These are phyloP conservation scores for Podiceps cristatus DNA, from an alignment of 2,113 vertebrate species.

Conservation along the genomic window DNA sequence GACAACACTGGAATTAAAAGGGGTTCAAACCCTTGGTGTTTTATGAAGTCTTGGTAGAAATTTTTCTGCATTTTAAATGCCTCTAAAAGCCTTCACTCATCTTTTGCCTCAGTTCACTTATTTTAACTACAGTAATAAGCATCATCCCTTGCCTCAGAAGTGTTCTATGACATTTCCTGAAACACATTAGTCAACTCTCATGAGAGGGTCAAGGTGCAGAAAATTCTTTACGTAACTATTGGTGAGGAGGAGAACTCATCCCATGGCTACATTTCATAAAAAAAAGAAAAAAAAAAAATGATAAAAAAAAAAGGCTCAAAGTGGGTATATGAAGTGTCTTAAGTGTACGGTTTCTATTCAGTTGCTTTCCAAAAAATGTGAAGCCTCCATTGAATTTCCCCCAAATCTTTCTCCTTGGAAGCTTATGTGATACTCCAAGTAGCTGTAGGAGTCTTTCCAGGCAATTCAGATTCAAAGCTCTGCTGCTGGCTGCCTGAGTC, in stretches of 20 bases:
- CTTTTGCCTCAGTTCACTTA: constrained; percentile 32
- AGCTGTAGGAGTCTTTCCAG: neutral
- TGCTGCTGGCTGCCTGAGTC: constrained; percentile 17
- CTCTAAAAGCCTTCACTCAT: neutral
- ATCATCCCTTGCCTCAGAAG: constrained; percentile 6
- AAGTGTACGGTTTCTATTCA: neutral
- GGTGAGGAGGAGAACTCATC: neutral
- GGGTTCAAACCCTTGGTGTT: neutral
- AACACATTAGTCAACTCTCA: constrained; percentile 29
- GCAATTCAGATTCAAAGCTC: constrained; percentile 15
- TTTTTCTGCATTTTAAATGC: neutral
- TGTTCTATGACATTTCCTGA: constrained; percentile 18
- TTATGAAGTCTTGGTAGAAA: neutral
- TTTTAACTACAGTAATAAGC: constrained; percentile 29
- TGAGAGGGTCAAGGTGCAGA: constrained; percentile 14
- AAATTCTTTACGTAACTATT: neutral
- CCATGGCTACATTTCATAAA: neutral
- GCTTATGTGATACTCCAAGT: neutral
- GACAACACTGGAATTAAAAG: neutral
- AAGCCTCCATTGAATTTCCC: neutral
- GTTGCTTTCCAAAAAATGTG: neutral
- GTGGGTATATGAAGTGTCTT: neutral
- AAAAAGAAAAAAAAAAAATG: neutral
- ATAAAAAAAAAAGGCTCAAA: neutral
- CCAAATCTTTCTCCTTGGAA: neutral